Conservation (phyloP, 2,797 vertebrate species). For the Harpagifer antarcticus region DNA sequence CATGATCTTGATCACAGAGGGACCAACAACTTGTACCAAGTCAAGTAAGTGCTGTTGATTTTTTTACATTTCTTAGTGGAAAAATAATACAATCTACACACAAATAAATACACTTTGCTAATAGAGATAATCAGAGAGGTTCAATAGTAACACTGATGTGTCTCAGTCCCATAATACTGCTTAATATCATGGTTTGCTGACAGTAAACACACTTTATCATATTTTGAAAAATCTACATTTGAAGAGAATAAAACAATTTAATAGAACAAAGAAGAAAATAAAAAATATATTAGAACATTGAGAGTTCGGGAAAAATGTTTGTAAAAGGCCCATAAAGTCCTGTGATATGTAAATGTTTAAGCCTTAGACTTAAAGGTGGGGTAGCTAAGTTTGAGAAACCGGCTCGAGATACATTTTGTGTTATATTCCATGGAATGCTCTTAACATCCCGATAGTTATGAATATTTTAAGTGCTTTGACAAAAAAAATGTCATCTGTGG, state of each 20-base stretch:
- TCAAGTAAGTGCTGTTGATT: slow-evolving; percentile 82
- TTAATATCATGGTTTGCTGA: too few relatives aligned
- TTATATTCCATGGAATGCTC: too few relatives aligned
- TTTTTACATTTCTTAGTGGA: background rate
- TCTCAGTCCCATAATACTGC: background rate
- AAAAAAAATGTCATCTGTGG: too few relatives aligned
- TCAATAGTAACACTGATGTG: background rate
- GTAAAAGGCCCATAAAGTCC: background rate
- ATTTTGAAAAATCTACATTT: too few relatives aligned
- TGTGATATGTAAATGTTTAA: background rate
- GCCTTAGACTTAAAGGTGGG: background rate
- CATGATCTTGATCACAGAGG: slow-evolving; percentile 90
- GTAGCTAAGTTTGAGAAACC: too few relatives aligned
- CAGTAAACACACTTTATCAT: too few relatives aligned
- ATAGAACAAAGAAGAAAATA: too few relatives aligned
- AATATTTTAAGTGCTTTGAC: too few relatives aligned
- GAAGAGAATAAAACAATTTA: too few relatives aligned
- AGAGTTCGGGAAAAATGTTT: background rate
- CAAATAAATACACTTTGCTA: background rate
- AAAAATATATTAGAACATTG: too few relatives aligned
- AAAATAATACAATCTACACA: background rate
- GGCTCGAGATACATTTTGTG: too few relatives aligned
- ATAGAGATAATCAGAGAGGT: background rate
- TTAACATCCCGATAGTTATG: too few relatives aligned
- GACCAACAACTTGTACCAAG: slow-evolving; percentile 89